Evolutionary conservation across 1,140 invertebrate species (phyloP).

Genomic region (Laodelphax striatellus): DNA sequence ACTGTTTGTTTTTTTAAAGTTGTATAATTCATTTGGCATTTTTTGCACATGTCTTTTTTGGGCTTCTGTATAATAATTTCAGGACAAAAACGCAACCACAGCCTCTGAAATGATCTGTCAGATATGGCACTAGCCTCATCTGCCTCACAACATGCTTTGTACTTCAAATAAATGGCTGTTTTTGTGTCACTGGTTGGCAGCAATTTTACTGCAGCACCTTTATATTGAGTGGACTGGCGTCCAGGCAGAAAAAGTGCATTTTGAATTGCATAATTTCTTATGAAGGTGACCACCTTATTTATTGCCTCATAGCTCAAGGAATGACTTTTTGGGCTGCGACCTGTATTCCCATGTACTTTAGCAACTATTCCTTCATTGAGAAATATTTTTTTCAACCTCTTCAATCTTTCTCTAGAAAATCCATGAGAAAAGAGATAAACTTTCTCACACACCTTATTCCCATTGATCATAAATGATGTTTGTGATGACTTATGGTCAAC

Average conservation of each 20-base stretch:
- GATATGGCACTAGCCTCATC: neutral
- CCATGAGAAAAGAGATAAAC: neutral
- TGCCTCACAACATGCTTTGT: conserved; percentile 5
- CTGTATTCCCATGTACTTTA: conserved; percentile 1
- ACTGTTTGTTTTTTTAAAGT: neutral
- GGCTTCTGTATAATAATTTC: conserved; percentile 2
- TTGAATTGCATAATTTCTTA: conserved; percentile 9
- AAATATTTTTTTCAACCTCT: conserved; percentile 5
- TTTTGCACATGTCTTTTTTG: neutral
- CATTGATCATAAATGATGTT: neutral
- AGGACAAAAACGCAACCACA: neutral
- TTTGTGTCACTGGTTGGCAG: conserved; percentile 6
- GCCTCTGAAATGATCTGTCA: neutral
- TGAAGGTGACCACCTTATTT: conserved; percentile 4
- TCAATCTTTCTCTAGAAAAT: conserved; percentile 8
- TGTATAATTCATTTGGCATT: neutral
- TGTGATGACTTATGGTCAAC: neutral
- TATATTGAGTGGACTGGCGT: neutral
- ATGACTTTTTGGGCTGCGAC: conserved; percentile 4
- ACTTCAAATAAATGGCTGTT: neutral
- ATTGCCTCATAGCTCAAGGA: neutral
- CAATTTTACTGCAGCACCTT: conserved; percentile 3
- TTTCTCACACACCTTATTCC: conserved; percentile 7
- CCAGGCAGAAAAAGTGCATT: conserved; percentile 8
- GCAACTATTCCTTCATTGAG: neutral